Conservation (phyloP, 2,888 invertebrate genomes). For the Nipponacmea schrenckii region DNA sequence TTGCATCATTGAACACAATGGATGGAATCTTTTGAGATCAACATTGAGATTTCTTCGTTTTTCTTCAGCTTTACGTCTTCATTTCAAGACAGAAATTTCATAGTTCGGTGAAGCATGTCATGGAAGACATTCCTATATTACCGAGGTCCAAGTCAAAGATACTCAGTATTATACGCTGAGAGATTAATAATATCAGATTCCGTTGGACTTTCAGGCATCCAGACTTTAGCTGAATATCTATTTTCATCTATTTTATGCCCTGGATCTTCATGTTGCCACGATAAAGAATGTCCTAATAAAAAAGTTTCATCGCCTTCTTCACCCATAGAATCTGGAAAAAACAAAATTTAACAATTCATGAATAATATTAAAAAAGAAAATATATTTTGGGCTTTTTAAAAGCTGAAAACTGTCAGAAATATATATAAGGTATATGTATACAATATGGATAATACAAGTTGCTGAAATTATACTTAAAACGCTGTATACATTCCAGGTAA, state of each 20-base stretch:
- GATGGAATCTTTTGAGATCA: too few species aligned
- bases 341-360: not conserved
- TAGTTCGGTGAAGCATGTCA: too few species aligned
- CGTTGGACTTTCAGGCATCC: conserved; percentile 76
- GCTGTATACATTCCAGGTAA: too few species aligned
- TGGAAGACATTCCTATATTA: too few species aligned
- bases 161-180: conserved; percentile 36
- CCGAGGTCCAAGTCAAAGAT: not conserved
- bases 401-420: not conserved
- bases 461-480: too few species aligned
- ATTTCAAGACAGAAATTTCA: too few species aligned
- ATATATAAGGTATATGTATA: not conserved
- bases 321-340: conserved; percentile 32
- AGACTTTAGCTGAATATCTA: conserved; percentile 87
- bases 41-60: too few species aligned
- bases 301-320: conserved; percentile 29
- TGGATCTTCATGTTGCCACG: conserved; percentile 82
- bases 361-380: not conserved
- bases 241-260: conserved; percentile 64
- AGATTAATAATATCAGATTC: conserved; percentile 51
- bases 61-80: too few species aligned
- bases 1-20: too few species aligned
- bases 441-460: not conserved
- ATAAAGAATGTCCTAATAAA: conserved; percentile 79
- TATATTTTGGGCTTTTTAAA: not conserved